Percentiles rank a stretch among this genome's conserved stretches.
phyloP scores from a whole-genome alignment of 2,797 vertebrate species.

The Falco berigora region DNA sequence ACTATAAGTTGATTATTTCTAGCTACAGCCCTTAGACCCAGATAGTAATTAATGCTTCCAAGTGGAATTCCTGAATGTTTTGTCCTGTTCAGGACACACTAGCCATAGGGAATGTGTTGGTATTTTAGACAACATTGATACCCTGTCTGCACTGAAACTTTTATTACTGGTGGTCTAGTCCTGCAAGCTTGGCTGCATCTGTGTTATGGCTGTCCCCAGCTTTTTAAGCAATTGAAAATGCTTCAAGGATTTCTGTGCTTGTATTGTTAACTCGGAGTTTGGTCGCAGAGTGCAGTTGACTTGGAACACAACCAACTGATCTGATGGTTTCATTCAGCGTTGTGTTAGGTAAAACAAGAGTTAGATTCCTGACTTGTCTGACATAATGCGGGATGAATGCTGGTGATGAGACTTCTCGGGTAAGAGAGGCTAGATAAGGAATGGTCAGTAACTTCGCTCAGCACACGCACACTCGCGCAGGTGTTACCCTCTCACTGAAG shows the following conservation, averaged over 20 bases:
- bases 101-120: not conserved
- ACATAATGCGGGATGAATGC: not conserved
- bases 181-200: not conserved
- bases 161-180: not conserved
- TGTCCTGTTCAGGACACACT: not conserved
- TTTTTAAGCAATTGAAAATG: not conserved
- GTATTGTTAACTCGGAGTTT: not conserved
- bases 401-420: not conserved
- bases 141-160: not conserved
- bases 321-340: not conserved
- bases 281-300: not conserved
- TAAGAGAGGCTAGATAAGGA: not conserved
- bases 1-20: not conserved
- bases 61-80: not conserved
- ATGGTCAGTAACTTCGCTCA: not conserved
- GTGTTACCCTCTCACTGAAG: not conserved
- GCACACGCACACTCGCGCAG: not conserved
- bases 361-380: not conserved
- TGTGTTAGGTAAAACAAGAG: not conserved
- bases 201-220: not conserved
- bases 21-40: not conserved
- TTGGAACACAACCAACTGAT: not conserved
- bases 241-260: not conserved
- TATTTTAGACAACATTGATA: not conserved
- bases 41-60: not conserved